Base-by-base conservation (phyloP, 2,888 invertebrate genomes). In the Athalia cordata region DNA sequence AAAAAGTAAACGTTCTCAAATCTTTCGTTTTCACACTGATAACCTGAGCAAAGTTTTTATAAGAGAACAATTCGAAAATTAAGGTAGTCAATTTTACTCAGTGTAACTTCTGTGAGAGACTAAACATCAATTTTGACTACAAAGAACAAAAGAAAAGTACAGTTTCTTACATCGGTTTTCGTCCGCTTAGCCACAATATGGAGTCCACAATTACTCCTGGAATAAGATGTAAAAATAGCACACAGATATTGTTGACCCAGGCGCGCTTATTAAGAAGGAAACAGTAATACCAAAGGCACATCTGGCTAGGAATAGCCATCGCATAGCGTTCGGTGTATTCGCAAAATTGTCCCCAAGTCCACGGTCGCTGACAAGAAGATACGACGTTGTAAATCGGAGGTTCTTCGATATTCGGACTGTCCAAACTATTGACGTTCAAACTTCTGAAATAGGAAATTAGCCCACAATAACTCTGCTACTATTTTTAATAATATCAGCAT, bases 311-410 rank as follows among this genome's bases (percentile, higher is more conserved):
- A 7, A 91, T 91, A 78, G 90, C 84, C 0, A 90, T 78, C 0
- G 93, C 93, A 82, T 93, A 92, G 7, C 89, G 83, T 83, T 93
- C 90, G 29, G 91, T 92, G 79, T 91, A 87, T 0, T 88, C 84
- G 91, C 93, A 92, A 85, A 95, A 95, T 7, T 88, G 85, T 13
- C 89, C 93, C 98, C 98, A 98, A 0, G 93, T 94, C 59, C 97
- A 91, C 0, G 96, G 96, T 83, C 96, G 96, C 83, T 96, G 94
- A 4, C 93, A 93, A 0, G 97, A 96, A 0, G 97, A 96, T 11
- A 97, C 96, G 88, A 93, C 95, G 90, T 98, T 97, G 91, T 96
- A 97, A 79, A 98, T 94, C 0, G 95, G 93, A 47, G 93, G 91
- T 45, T 92, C 91, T 70, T 88, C 88, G 5, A 84, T 82, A n/a